Evolutionary conservation across 2,797 vertebrate genomes (phyloP).

Genomic region (Spinibarbus caldwelli): DNA sequence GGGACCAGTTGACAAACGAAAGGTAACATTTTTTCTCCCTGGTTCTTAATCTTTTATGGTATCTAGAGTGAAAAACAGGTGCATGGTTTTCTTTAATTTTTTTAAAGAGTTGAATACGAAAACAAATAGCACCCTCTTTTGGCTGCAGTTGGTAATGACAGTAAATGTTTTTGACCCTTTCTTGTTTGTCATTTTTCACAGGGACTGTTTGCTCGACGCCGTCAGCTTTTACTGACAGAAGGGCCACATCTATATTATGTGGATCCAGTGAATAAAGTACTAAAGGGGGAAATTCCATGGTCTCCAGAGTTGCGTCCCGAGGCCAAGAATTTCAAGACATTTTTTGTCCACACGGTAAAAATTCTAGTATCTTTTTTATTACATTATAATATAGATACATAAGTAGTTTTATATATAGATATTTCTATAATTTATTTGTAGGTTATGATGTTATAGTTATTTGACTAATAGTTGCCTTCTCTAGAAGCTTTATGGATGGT

Average conservation of each 20-base stretch:
- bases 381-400: not conserved
- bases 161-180: not conserved
- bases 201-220: constrained; percentile 95
- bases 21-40: constrained; percentile 77
- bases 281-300: constrained; percentile 99
- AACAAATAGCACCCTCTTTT: constrained; percentile 37
- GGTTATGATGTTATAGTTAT: not conserved
- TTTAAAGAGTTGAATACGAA: not conserved
- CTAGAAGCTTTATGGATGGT: not conserved
- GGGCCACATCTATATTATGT: constrained; percentile 98
- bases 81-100: not conserved
- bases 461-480: not conserved
- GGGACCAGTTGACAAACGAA: constrained; percentile 99
- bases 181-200: constrained; percentile 61
- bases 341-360: constrained; percentile 98
- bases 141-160: constrained; percentile 10
- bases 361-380: not conserved
- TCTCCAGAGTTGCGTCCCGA: constrained; percentile 96
- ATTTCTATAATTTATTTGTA: not conserved
- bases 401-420: not conserved
- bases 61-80: not conserved
- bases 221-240: constrained; percentile 95
- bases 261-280: constrained; percentile 97
- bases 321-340: constrained; percentile 99
- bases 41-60: not conserved